A percentile compares a stretch with the other conserved stretches of the same genome.
Evolutionary conservation across 37 sponge, comb jelly and placozoan species (phyloP).

Genomic region (Crambe crambe): DNA sequence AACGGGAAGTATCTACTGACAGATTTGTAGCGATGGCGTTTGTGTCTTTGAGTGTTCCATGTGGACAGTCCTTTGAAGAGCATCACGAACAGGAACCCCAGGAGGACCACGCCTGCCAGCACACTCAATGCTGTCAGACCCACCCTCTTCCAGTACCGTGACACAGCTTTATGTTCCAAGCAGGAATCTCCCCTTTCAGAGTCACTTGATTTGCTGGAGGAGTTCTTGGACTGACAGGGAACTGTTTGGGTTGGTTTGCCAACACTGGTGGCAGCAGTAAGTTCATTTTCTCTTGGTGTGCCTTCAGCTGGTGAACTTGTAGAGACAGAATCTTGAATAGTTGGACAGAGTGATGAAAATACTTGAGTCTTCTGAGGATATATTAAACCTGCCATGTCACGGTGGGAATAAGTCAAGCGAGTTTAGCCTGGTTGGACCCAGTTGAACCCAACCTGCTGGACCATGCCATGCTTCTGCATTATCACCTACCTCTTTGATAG

Average conservation of each 20-base stretch:
- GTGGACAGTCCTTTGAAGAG: not conserved
- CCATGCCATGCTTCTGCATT: not conserved
- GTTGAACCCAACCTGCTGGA: too few relatives aligned
- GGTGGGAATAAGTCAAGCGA: too few relatives aligned
- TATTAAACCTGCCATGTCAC: too few relatives aligned
- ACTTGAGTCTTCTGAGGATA: not conserved
- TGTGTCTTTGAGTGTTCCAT: not conserved
- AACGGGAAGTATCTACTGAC: constrained; percentile 50
- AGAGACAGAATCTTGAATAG: not conserved
- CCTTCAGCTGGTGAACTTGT: not conserved
- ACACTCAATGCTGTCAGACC: not conserved
- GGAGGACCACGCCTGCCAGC: not conserved
- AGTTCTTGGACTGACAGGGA: not conserved
- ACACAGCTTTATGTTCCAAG: not conserved
- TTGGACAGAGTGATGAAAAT: not conserved
- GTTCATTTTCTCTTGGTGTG: too few relatives aligned
- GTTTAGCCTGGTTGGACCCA: too few relatives aligned
- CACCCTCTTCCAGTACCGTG: not conserved
- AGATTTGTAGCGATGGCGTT: constrained; percentile 42
- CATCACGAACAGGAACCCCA: not conserved
- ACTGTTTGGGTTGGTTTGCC: too few relatives aligned
- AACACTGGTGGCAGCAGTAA: too few relatives aligned
- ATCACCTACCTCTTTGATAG: constrained; percentile 47
- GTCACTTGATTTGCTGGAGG: not conserved
- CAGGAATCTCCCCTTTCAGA: not conserved